Base-by-base conservation (phyloP, 2,113 vertebrate genomes). In the Hoplias malabaricus region DNA sequence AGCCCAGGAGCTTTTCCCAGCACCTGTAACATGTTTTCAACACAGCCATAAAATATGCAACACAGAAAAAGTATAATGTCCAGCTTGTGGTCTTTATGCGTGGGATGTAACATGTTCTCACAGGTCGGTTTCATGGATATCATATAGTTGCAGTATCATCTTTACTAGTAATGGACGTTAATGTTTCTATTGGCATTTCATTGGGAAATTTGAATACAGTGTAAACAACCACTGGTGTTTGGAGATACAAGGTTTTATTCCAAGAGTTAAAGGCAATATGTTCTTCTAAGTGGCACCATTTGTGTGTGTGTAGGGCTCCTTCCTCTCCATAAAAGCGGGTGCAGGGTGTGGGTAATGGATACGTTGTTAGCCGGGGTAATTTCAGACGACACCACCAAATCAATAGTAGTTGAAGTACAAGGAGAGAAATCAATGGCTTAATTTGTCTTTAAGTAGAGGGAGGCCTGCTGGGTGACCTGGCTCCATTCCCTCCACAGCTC, bases 341-440 rank as follows among this genome's bases (percentile, higher is more conserved):
- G 23, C 21, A 70, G 73, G 68, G 29, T 80, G 31, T 73, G 56
- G 70, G 50, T 66, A 78, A 81, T 74, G 70, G 75, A 75, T 66
- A 74, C 75, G 38, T 48, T 73, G 78, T 74, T 78, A 78, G 63
- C 56, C 19, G 16, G 61, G 75, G 75, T 84, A 81, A 75, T 80
- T 78, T 71, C 81, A 84, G 79, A 78, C 14, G 40, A 84, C 78
- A 80, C 48, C 40, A 66, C 40, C 65, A 69, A 78, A 84, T 83
- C 82, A 81, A 84, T 84, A 84, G 67, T 66, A 72, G 75, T 75
- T 78, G 82, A 84, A 70, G 82, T 81, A 75, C 79, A 81, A 75
- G 73, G 72, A 42, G 57, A 34, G 62, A 80, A 81, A 84, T 84
- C 75, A 62, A 81, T 84, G 72, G 66, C 79, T 79, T 83, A 83